phyloP scores from a whole-genome alignment of 2,888 invertebrate species.

The Pseudeuparius sepicola region DNA sequence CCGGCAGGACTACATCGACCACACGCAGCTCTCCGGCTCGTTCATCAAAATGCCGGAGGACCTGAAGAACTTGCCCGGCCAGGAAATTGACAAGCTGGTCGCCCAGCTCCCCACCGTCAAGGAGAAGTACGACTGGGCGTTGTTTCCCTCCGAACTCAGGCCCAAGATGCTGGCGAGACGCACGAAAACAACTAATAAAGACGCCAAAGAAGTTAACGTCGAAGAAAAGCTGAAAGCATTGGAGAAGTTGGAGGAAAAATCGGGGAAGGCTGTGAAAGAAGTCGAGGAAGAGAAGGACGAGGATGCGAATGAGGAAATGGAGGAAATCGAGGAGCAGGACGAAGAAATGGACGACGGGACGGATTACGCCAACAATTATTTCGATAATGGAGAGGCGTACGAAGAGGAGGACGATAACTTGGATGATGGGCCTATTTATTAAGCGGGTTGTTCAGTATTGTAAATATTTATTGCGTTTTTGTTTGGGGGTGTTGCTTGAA shows the following conservation, averaged over 20 bases:
- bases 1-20: conserved; percentile 63
- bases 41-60: conserved; percentile 44
- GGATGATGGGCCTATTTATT: conserved; percentile 75
- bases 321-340: conserved; percentile 59
- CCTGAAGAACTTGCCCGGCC: conserved; percentile 42
- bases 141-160: conserved; percentile 53
- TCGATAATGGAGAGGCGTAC: conserved; percentile 79
- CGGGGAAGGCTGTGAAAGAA: conserved; percentile 38
- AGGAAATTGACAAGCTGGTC: conserved; percentile 49
- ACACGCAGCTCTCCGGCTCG: conserved; percentile 57
- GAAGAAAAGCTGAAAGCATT: conserved; percentile 37
- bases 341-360: conserved; percentile 85
- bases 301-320: conserved; percentile 48
- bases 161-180: conserved; percentile 42
- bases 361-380: conserved; percentile 79
- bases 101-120: conserved; percentile 39
- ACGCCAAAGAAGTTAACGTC: conserved; percentile 20
- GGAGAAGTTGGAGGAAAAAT: conserved; percentile 54
- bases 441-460: too few species aligned
- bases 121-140: conserved; percentile 48
- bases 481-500: too few species aligned
- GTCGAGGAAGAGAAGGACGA: conserved; percentile 45
- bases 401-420: conserved; percentile 80
- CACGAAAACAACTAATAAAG: conserved; percentile 26
- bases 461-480: too few species aligned